phyloP scores from a whole-genome alignment of 2,113 vertebrate species.

The Thamnaconus septentrionalis region DNA sequence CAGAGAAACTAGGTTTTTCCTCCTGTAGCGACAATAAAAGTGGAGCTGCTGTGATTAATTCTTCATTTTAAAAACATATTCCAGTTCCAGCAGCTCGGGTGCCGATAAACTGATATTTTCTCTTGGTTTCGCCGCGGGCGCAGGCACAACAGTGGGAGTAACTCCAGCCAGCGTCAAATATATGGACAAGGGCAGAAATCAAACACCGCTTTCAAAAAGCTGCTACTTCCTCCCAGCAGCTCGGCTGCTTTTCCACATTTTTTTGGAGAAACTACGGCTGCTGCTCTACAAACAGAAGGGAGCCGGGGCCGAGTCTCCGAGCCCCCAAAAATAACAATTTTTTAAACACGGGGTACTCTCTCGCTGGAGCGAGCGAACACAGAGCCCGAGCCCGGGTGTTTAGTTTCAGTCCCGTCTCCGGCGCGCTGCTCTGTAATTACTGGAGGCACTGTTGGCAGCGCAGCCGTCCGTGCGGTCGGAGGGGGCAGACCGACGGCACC shows the following conservation, averaged over 20 bases:
- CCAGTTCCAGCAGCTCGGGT: too few species aligned
- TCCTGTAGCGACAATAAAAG: too few species aligned
- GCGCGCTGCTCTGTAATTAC: conserved; percentile 71
- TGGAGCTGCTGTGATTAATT: too few species aligned
- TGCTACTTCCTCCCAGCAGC: conserved; percentile 10
- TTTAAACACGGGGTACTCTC: conserved; percentile 60
- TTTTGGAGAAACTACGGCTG: conserved; percentile 9
- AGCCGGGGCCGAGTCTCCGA: conserved; percentile 31
- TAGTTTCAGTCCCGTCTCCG: conserved; percentile 66
- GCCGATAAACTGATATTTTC: too few species aligned
- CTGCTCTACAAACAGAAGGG: conserved; percentile 52
- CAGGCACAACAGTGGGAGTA: too few species aligned
- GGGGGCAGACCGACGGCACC: conserved; percentile 65
- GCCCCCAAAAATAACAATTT: conserved; percentile 65
- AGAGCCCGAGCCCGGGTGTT: conserved; percentile 65
- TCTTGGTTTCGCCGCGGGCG: too few species aligned
- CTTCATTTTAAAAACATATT: too few species aligned
- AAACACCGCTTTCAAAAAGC: conserved; percentile 11
- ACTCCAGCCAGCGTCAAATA: not conserved
- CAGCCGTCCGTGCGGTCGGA: conserved; percentile 50
- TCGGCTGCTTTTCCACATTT: conserved; percentile 35
- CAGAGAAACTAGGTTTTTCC: too few species aligned
- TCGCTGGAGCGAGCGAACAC: conserved; percentile 66
- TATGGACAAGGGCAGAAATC: conserved; percentile 11
- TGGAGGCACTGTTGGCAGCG: conserved; percentile 66